Evolutionary conservation across 2,888 invertebrate genomes (phyloP), one percentile per base, ranked within the genome.

Genomic region (Amphipyra berbera): DNA sequence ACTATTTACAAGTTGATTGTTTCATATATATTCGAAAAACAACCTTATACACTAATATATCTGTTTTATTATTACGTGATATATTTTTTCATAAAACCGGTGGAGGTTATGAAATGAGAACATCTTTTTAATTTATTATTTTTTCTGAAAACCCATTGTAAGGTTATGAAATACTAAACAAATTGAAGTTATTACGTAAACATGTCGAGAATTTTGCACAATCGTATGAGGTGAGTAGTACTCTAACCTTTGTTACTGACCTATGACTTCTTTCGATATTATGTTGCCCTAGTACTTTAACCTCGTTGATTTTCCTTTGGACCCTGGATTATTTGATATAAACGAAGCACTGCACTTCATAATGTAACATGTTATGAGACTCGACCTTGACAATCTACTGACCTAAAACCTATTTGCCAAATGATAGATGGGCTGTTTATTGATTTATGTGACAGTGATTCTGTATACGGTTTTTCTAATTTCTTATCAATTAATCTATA

Each of bases 151-250:
- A 67, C 78, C 70, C 67, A 66, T 68, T 67, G 68, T 79, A 82
- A 88, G 87, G 89, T 89, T 89, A 90, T 88, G 88, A 87, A 86
- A 86, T 85, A 85, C 79, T 82, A 78, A 81, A 78, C 78, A 78
- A 84, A 77, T 77, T 82, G 61, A 84, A 86, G 68, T 78, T 85
- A 85, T 88, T 85, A 88, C 86, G 82, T 86, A 85, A 89, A 92
- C 72, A 94, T 95, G 95, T 94, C 95, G 73, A 90, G 94, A 83
- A 93, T 95, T 86, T 89, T 95, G 57, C 92, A 94, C 81, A 91
- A 94, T 84, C 93, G 91, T 63, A 82, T 93, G 82, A 93, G 93
- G 95, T 94, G 84, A 82, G 80, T 58, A 7, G 47, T 40, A 45
- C 15, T 61, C 33, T 61, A 61, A 64, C 57, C 58, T 70, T 57